Evolutionary conservation across 2,797 vertebrate species (phyloP).

Genomic region (Pseudochaenichthys georgianus): DNA sequence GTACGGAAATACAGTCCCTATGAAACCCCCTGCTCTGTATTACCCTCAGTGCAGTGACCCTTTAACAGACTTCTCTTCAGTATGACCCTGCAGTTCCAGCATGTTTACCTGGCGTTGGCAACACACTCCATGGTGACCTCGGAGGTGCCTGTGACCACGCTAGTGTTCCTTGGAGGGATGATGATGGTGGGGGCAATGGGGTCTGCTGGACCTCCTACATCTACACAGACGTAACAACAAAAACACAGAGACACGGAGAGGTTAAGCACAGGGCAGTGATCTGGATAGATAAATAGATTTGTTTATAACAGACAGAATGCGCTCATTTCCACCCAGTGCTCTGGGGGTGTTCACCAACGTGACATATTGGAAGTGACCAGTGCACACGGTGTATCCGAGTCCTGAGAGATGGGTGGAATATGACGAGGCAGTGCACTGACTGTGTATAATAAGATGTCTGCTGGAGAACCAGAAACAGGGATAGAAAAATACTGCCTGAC

Average conservation of each 20-base stretch:
- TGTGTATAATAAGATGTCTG: slow-evolving; percentile 63
- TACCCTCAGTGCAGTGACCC: background rate
- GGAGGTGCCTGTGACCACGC: slow-evolving; percentile 91
- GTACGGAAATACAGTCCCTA: background rate
- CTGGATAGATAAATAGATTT: background rate
- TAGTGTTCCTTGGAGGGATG: slow-evolving; percentile 95
- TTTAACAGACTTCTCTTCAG: background rate
- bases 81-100: background rate
- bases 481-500: slow-evolving; percentile 39
- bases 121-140: slow-evolving; percentile 97
- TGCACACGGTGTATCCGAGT: slow-evolving; percentile 38
- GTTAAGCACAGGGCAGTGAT: slow-evolving; percentile 28
- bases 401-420: slow-evolving; percentile 51
- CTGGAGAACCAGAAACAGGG: slow-evolving; percentile 35
- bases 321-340: slow-evolving; percentile 39
- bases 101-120: slow-evolving; percentile 92
- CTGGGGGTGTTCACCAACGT: slow-evolving; percentile 41
- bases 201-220: slow-evolving; percentile 94
- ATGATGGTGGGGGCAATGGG: slow-evolving; percentile 97
- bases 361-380: slow-evolving; percentile 73
- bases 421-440: slow-evolving; percentile 54
- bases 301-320: slow-evolving; percentile 2
- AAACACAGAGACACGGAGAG: slow-evolving; percentile 6
- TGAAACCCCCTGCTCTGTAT: background rate
- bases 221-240: slow-evolving; percentile 73